Conservation (phyloP, 2,888 invertebrate species). For the Andrena camellia region DNA sequence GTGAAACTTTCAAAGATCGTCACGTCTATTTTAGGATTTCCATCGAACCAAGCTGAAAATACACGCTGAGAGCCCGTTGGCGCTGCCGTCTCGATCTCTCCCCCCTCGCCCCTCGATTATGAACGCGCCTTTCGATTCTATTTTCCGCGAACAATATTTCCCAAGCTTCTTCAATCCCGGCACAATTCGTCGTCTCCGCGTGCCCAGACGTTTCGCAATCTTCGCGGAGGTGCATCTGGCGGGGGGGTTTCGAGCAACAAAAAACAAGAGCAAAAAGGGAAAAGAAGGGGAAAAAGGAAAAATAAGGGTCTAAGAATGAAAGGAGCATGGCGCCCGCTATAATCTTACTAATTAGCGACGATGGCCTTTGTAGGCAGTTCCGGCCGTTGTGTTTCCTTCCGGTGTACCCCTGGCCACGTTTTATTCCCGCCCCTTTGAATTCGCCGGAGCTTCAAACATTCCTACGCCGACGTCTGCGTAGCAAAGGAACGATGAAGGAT, state of each 20-base stretch:
- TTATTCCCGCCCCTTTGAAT: conserved; percentile 54
- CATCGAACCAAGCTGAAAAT: conserved; percentile 57
- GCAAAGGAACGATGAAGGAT: conserved; percentile 28
- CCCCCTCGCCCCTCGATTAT: not conserved
- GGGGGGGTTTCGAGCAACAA: conserved; percentile 54
- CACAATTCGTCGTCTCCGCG: conserved; percentile 9
- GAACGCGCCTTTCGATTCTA: conserved; percentile 1
- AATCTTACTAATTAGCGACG: conserved; percentile 77
- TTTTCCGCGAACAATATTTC: conserved; percentile 14
- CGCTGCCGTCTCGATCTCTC: conserved; percentile 27
- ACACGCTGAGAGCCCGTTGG: conserved; percentile 12
- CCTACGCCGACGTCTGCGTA: not conserved
- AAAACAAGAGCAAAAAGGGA: conserved; percentile 7
- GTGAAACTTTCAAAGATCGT: conserved; percentile 67
- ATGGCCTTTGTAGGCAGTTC: conserved; percentile 64
- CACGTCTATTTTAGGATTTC: conserved; percentile 64
- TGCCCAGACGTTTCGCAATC: conserved; percentile 33
- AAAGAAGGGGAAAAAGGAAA: conserved; percentile 30
- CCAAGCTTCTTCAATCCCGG: conserved; percentile 8
- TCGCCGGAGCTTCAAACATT: conserved; percentile 50
- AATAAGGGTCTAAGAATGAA: conserved; percentile 53
- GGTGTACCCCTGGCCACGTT: conserved; percentile 36
- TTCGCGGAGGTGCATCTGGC: conserved; percentile 47
- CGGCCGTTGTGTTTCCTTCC: conserved; percentile 57
- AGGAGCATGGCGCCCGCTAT: conserved; percentile 56